Percentiles rank a stretch among this genome's conserved stretches.
These are phyloP conservation scores for Pharmacophagus antenor DNA, from an alignment of 2,888 invertebrate species.

Conservation along the genomic window DNA sequence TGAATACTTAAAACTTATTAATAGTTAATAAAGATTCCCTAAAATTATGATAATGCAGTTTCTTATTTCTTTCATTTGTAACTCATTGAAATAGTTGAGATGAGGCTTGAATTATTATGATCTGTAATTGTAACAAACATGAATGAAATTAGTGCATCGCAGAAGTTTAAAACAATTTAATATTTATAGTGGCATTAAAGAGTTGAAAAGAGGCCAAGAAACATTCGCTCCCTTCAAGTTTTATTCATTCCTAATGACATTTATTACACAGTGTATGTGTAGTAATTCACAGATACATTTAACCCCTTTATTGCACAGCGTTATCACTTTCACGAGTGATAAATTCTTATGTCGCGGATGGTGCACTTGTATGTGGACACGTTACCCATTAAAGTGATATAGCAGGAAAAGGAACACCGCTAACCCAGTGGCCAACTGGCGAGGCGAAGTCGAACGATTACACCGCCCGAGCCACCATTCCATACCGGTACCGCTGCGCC, in stretches of 20 bases:
- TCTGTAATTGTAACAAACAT: neutral
- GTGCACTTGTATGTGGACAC: constrained; percentile 33
- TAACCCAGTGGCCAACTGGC: constrained; percentile 80
- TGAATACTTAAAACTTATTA: too few species aligned
- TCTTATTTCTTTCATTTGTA: too few species aligned
- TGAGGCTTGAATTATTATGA: neutral
- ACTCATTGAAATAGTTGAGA: too few species aligned
- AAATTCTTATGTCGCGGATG: neutral
- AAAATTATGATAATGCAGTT: too few species aligned
- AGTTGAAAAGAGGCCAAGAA: constrained; percentile 23
- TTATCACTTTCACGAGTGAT: neutral
- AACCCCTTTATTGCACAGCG: neutral
- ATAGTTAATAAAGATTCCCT: too few species aligned
- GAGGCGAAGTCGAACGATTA: constrained; percentile 66
- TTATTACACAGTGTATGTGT: neutral
- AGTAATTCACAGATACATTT: neutral
- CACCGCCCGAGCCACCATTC: constrained; percentile 67
- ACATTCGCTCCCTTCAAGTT: constrained; percentile 3
- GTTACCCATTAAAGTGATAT: constrained; percentile 51
- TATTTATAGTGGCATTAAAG: constrained; percentile 11
- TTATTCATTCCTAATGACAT: neutral
- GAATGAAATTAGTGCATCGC: neutral
- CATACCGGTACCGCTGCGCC: constrained; percentile 64
- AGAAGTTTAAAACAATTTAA: constrained; percentile 14
- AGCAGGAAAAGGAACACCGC: constrained; percentile 76